A percentile compares a stretch with the other conserved stretches of the same genome.
These are phyloP conservation scores for Pangasius krempfi DNA, from an alignment of 2,797 vertebrate species.

Conservation along the genomic window DNA sequence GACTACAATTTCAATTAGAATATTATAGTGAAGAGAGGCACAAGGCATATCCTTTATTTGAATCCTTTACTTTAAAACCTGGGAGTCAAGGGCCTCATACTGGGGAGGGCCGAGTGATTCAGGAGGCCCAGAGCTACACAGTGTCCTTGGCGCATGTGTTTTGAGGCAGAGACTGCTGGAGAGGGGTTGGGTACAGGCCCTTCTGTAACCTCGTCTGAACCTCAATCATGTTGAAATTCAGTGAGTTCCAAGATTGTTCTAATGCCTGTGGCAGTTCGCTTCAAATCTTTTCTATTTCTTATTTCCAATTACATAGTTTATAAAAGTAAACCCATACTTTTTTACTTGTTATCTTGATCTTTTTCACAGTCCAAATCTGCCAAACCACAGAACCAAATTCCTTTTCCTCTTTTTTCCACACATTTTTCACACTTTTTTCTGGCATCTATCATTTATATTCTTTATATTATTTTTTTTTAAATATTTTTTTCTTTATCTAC, in stretches of 20 bases:
- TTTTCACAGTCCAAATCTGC: neutral
- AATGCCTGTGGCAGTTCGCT: neutral
- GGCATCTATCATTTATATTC: neutral
- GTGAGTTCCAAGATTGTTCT: neutral
- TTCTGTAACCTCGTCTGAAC: too few relatives aligned
- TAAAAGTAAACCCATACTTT: conserved; percentile 7
- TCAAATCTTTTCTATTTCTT: neutral
- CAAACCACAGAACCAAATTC: neutral
- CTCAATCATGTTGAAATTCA: neutral
- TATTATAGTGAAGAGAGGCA: neutral
- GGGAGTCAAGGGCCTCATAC: neutral
- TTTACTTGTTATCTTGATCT: neutral
- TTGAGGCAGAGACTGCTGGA: neutral
- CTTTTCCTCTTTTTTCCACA: neutral
- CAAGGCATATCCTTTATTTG: neutral
- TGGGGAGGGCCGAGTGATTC: neutral
- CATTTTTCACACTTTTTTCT: neutral
- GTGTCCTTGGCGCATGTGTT: neutral
- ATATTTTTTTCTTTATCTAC: neutral
- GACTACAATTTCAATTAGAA: neutral
- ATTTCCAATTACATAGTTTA: too few relatives aligned
- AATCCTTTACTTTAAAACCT: neutral
- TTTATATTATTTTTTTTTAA: neutral
- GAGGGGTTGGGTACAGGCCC: neutral
- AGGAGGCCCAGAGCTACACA: neutral